These are phyloP conservation scores for Celastrina argiolus DNA, from an alignment of 2,888 invertebrate genomes.

Conservation along the genomic window DNA sequence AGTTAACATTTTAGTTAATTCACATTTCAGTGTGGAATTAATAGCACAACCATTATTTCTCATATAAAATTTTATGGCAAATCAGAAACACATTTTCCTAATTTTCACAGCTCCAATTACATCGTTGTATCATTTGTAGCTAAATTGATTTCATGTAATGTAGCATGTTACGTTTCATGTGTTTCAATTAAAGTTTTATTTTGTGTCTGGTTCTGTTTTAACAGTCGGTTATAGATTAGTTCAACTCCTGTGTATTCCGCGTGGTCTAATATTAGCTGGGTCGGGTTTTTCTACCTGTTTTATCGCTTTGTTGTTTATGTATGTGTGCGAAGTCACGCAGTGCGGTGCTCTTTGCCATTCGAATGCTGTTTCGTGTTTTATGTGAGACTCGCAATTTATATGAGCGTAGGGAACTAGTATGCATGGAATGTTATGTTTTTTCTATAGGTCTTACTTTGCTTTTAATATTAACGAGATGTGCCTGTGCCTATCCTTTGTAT, in stretches of 20 bases:
- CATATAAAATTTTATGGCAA: not conserved
- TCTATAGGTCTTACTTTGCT: not conserved
- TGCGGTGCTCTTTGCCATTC: constrained; percentile 52
- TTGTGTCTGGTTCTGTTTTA: not conserved
- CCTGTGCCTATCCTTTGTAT: not conserved
- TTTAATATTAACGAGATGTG: not conserved
- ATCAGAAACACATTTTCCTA: not conserved
- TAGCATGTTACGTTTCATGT: not conserved
- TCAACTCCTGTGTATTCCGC: constrained; percentile 51
- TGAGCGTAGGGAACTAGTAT: constrained; percentile 11
- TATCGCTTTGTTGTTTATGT: constrained; percentile 54
- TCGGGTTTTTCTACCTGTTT: constrained; percentile 59
- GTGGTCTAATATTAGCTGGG: constrained; percentile 52
- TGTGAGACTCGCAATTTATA: constrained; percentile 42
- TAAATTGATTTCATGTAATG: not conserved
- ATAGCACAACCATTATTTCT: not conserved
- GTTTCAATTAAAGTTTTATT: not conserved
- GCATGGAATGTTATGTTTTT: constrained; percentile 8
- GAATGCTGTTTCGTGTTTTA: constrained; percentile 47
- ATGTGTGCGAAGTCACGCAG: constrained; percentile 63
- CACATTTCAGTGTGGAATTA: not conserved
- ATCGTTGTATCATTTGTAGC: not conserved
- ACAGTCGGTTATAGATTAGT: constrained; percentile 26
- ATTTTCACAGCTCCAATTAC: not conserved
- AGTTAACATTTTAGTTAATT: no score